Evolutionary conservation across 2,113 vertebrate genomes (phyloP).

Genomic region (Pantherophis guttatus): DNA sequence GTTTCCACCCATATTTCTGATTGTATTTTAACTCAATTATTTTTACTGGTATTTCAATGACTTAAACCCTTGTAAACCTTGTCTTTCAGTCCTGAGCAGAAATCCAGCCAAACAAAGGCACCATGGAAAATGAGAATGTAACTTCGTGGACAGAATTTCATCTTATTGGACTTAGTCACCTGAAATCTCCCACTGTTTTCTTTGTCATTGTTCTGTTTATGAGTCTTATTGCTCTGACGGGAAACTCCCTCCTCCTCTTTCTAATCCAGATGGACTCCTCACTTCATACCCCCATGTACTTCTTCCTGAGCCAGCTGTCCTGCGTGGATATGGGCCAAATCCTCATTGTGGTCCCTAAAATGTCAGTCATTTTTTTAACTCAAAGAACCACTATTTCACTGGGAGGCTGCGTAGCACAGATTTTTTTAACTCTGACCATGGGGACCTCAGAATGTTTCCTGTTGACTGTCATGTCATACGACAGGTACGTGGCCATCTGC

Average conservation of each 20-base stretch:
- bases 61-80: background rate
- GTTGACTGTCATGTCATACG: conserved; percentile 30
- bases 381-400: conserved; percentile 30
- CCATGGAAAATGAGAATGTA: background rate
- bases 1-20: background rate
- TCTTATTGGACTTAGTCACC: background rate
- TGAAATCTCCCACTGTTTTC: conserved; percentile 11
- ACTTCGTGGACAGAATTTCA: conserved; percentile 2
- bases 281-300: conserved; percentile 49
- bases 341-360: conserved; percentile 45
- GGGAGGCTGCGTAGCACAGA: conserved; percentile 38
- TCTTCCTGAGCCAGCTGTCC: conserved; percentile 49
- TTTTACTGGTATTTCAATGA: background rate
- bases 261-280: conserved; percentile 36
- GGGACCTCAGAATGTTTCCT: conserved; percentile 37
- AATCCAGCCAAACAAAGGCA: background rate
- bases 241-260: conserved; percentile 35
- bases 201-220: conserved; percentile 34
- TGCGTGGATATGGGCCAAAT: conserved; percentile 43
- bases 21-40: background rate
- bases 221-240: conserved; percentile 23
- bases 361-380: conserved; percentile 43
- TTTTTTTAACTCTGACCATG: conserved; percentile 42
- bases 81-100: background rate
- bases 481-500: conserved; percentile 20